phyloP scores from a whole-genome alignment of 2,113 vertebrate species.

The Castor canadensis region DNA sequence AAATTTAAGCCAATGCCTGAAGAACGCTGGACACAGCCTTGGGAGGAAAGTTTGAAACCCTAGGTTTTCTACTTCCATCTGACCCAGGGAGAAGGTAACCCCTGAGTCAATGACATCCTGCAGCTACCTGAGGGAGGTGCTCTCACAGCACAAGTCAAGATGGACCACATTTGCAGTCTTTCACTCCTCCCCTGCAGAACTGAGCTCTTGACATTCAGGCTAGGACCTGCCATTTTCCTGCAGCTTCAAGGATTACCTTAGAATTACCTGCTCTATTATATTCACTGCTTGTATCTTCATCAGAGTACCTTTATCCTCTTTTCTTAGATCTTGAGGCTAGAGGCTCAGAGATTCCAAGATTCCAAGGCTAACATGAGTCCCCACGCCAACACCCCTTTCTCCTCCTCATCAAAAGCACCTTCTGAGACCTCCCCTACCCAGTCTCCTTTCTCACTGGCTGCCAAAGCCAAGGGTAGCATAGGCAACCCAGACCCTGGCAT shows the following conservation, averaged over 20 bases:
- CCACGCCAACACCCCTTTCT: background rate
- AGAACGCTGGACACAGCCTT: background rate
- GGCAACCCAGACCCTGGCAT: background rate
- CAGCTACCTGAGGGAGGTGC: accelerated
- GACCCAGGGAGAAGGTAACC: background rate
- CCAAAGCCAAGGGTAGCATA: background rate
- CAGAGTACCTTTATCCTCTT: background rate
- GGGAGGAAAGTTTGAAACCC: background rate
- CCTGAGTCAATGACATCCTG: background rate
- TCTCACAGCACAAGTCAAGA: background rate
- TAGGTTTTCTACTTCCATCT: background rate
- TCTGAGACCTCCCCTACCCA: background rate
- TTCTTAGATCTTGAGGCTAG: background rate
- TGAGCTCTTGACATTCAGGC: background rate
- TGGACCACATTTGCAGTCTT: background rate
- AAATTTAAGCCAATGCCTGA: background rate
- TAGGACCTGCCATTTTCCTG: background rate
- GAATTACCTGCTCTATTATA: background rate
- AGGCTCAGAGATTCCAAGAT: background rate
- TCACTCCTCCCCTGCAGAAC: background rate
- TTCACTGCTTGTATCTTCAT: background rate
- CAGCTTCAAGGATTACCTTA: background rate
- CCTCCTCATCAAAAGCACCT: background rate
- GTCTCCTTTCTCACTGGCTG: background rate
- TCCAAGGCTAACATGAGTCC: background rate